Percentiles rank a stretch among this genome's conserved stretches.
These are phyloP conservation scores for Gila robusta DNA, from an alignment of 2,797 vertebrate genomes.

Conservation along the genomic window DNA sequence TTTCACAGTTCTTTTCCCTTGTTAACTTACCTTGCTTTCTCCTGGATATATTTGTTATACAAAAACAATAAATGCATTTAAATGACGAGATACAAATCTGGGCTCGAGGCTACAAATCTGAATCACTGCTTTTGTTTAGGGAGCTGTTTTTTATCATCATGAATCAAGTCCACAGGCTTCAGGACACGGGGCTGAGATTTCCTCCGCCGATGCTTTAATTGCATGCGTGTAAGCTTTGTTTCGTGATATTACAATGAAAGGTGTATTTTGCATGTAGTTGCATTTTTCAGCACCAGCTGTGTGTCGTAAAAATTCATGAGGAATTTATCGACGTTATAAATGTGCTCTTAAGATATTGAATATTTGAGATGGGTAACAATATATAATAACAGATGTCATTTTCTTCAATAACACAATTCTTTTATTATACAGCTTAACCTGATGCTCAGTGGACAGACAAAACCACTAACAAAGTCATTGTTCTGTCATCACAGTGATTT, in stretches of 20 bases:
- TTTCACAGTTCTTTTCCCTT: conserved; percentile 22
- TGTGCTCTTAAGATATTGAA: neutral
- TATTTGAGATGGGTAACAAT: neutral
- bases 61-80: conserved; percentile 24
- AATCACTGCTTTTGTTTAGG: neutral
- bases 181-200: conserved; percentile 5
- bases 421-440: neutral
- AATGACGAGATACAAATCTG: conserved; percentile 5
- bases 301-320: neutral
- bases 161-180: neutral
- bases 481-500: conserved; percentile 37
- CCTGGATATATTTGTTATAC: conserved; percentile 35
- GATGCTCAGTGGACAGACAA: conserved; percentile 5
- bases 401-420: neutral
- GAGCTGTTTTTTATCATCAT: neutral
- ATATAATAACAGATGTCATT: neutral
- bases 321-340: neutral
- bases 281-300: neutral
- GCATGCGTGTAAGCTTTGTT: neutral
- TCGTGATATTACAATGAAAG: neutral
- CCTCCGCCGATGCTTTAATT: neutral
- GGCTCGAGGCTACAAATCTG: conserved; percentile 6
- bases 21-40: conserved; percentile 40
- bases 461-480: conserved; percentile 26
- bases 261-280: neutral